These are phyloP conservation scores for Apamea epomidion DNA, from an alignment of 2,888 invertebrate genomes.

Conservation along the genomic window DNA sequence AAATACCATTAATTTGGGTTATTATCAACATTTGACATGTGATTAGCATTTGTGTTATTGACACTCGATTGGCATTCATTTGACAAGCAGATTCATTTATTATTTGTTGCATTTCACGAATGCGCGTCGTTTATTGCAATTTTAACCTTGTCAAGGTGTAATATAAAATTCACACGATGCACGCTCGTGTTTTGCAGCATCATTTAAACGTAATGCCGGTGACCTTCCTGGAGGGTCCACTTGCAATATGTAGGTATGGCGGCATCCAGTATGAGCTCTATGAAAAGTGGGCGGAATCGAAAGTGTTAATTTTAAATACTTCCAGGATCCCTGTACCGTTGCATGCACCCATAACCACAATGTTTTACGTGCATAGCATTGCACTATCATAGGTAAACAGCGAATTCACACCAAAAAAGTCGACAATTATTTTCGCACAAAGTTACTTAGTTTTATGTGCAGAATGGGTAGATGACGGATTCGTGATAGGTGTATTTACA, in stretches of 20 bases:
- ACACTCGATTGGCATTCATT: conserved; percentile 25
- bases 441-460: too few species aligned
- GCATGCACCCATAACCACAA: background rate
- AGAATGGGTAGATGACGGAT: too few species aligned
- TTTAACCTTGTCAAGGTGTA: background rate
- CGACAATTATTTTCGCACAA: background rate
- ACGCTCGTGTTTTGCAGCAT: background rate
- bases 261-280: too few species aligned
- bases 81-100: background rate
- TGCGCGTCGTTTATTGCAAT: background rate
- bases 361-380: background rate
- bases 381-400: too few species aligned
- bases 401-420: background rate
- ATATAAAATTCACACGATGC: background rate
- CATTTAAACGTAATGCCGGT: background rate
- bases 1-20: conserved; percentile 33
- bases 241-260: too few species aligned
- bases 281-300: too few species aligned
- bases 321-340: too few species aligned
- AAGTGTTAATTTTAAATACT: too few species aligned
- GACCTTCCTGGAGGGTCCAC: too few species aligned
- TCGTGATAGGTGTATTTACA: too few species aligned
- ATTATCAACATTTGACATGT: conserved; percentile 33
- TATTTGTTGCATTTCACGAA: conserved; percentile 2
- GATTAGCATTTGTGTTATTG: conserved; percentile 33